A percentile compares a stretch with the other conserved stretches of the same genome.
Evolutionary conservation across 1,140 invertebrate genomes (phyloP).

Genomic region (Cataglyphis hispanica): DNA sequence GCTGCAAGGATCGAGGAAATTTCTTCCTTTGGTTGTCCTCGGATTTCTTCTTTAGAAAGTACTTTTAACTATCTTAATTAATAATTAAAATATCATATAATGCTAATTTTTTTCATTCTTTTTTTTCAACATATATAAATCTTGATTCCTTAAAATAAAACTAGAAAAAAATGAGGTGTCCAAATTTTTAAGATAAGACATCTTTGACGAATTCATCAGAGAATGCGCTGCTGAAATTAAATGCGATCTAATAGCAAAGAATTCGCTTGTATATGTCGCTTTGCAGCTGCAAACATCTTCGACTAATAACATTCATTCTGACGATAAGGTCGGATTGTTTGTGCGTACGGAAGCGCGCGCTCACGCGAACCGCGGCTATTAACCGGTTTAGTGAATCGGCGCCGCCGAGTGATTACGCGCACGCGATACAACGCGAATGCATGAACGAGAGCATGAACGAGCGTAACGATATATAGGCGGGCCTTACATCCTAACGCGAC

Average conservation of each 20-base stretch:
- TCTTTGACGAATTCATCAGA: neutral
- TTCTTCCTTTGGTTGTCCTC: neutral
- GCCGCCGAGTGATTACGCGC: conserved; percentile 57
- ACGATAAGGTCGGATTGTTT: neutral
- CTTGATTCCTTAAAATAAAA: neutral
- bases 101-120: neutral
- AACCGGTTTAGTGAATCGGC: conserved; percentile 70
- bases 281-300: neutral
- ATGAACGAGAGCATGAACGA: conserved; percentile 39
- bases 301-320: neutral
- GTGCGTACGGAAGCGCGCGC: neutral
- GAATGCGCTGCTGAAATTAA: neutral
- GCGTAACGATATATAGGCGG: conserved; percentile 1
- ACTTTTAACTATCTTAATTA: neutral
- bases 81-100: neutral
- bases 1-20: neutral
- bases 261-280: neutral
- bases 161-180: neutral
- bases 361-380: conserved; percentile 52
- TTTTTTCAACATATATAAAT: neutral
- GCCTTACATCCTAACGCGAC: conserved; percentile 34
- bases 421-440: conserved; percentile 54
- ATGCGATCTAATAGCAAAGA: no score
- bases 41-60: neutral
- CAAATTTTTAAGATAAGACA: neutral